Conservation (phyloP, 2,113 vertebrate genomes). For the Lycaon pictus region DNA sequence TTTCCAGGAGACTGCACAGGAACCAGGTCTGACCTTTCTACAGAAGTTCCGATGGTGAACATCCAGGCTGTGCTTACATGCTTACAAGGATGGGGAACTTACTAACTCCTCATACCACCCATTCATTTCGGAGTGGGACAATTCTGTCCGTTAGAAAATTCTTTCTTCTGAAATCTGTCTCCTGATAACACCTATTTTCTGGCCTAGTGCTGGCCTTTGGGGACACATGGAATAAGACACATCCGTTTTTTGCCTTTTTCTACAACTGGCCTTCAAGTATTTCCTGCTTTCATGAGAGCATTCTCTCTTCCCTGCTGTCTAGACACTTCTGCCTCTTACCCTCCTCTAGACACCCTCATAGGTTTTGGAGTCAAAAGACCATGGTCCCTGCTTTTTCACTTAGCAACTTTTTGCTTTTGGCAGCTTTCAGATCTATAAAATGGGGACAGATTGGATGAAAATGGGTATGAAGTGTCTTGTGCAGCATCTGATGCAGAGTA, state of each 20-base stretch:
- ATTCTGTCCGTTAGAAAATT: background rate
- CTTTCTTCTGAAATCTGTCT: constrained; percentile 1
- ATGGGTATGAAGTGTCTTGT: background rate
- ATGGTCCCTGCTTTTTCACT: background rate
- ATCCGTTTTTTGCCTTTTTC: constrained; percentile 8
- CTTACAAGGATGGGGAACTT: background rate
- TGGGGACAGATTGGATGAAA: background rate
- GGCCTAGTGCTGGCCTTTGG: background rate
- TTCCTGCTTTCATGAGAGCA: background rate
- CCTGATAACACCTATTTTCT: background rate
- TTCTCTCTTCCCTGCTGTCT: background rate
- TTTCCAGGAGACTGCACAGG: background rate
- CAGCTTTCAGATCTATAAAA: background rate
- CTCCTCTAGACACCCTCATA: background rate
- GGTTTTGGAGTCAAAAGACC: background rate
- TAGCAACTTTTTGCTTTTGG: background rate
- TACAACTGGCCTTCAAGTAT: background rate
- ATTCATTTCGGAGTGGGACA: background rate
- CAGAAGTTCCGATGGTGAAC: background rate
- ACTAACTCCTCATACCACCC: background rate
- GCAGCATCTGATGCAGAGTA: no score
- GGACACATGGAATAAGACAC: background rate
- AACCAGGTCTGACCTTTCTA: background rate
- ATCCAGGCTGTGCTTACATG: background rate
- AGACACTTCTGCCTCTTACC: background rate